These are phyloP conservation scores for Gandaritis pyraliata DNA, from an alignment of 2,888 invertebrate genomes.

Conservation along the genomic window DNA sequence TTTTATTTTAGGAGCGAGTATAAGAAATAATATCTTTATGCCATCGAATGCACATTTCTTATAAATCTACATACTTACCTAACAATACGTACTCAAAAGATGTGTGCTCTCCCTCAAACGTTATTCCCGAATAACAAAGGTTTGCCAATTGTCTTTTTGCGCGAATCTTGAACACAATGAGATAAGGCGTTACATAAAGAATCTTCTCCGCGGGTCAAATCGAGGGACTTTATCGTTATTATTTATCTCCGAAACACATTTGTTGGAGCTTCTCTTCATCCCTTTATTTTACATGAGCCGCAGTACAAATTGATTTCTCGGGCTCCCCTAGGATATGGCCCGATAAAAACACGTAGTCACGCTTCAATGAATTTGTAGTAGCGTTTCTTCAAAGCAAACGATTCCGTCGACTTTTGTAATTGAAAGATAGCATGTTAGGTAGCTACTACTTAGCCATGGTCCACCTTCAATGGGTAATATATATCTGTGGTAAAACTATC, in stretches of 20 bases:
- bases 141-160: constrained; percentile 56
- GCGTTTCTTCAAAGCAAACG: constrained; percentile 33
- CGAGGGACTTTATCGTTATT: constrained; percentile 67
- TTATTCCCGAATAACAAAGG: constrained; percentile 58
- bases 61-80: no score
- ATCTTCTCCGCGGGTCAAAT: constrained; percentile 62
- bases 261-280: constrained; percentile 58
- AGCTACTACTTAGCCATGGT: background rate
- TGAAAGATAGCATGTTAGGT: constrained; percentile 1
- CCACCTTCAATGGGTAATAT: no score
- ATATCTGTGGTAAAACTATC: no score
- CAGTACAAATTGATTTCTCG: constrained; percentile 64
- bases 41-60: no score
- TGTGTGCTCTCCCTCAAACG: constrained; percentile 31
- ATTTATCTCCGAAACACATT: constrained; percentile 69
- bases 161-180: constrained; percentile 55
- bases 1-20: no score
- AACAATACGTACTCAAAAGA: background rate
- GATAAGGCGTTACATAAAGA: constrained; percentile 62
- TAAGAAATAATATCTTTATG: no score
- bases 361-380: constrained; percentile 49
- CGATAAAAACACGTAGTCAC: constrained; percentile 49
- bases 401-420: constrained; percentile 18
- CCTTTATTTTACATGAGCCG: constrained; percentile 65
- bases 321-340: constrained; percentile 47